Conservation (phyloP, 2,113 vertebrate species). For the Willisornis vidua region DNA sequence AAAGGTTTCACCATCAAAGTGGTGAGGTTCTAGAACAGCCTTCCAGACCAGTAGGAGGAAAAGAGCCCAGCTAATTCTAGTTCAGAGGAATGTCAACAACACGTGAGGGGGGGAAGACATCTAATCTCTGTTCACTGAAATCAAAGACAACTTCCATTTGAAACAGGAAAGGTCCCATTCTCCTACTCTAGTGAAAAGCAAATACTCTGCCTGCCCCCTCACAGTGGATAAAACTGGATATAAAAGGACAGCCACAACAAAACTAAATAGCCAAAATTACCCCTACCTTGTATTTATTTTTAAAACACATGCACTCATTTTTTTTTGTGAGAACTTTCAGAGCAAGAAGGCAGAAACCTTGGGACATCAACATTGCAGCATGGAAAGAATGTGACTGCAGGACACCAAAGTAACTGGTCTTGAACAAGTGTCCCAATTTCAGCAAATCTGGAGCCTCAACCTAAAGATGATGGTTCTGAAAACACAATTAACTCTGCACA, state of each 20-base stretch:
- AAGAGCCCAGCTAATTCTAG: neutral
- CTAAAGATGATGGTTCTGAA: neutral
- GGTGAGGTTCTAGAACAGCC: neutral
- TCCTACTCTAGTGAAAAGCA: neutral
- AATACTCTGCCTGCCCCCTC: neutral
- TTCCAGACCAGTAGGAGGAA: neutral
- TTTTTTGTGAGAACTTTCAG: neutral
- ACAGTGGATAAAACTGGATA: accelerated
- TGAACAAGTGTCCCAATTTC: neutral
- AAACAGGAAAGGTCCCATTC: neutral
- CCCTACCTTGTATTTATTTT: neutral
- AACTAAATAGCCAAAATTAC: neutral
- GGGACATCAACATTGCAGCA: neutral
- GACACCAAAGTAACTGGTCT: neutral
- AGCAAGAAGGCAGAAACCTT: neutral
- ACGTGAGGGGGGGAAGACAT: neutral
- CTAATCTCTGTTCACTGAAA: neutral
- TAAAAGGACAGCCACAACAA: neutral
- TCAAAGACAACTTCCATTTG: neutral
- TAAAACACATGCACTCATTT: neutral
- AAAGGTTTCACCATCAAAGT: neutral
- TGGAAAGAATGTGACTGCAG: neutral
- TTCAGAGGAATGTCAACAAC: neutral
- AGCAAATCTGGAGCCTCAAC: neutral
- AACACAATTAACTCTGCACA: neutral